A percentile compares a stretch with the other conserved stretches of the same genome.
phyloP scores from a whole-genome alignment of 2,888 invertebrate species.

The Leptopilina syphax region DNA sequence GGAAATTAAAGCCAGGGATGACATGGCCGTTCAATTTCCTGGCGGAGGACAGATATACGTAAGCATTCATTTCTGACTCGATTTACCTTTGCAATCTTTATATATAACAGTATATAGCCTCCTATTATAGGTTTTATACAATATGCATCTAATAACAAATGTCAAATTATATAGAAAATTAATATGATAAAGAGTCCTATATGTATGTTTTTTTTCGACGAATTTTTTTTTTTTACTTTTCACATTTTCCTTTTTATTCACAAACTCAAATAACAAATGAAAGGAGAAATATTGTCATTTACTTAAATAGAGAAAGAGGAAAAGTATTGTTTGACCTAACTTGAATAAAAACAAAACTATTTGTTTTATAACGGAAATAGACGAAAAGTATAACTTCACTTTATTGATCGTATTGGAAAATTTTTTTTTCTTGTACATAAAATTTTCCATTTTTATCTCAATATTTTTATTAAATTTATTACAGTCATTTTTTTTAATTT shows the following conservation, averaged over 20 bases:
- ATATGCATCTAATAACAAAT: background rate
- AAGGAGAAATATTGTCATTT: background rate
- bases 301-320: background rate
- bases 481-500: background rate
- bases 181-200: background rate
- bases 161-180: conserved; percentile 6
- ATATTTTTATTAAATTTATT: background rate
- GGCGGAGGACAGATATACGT: conserved; percentile 92
- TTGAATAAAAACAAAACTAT: background rate
- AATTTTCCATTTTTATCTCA: background rate
- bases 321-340: background rate
- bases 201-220: background rate
- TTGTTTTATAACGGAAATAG: background rate
- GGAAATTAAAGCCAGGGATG: conserved; percentile 85
- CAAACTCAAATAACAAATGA: background rate
- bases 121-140: background rate
- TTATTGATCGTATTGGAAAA: too few species aligned
- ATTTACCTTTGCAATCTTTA: conserved; percentile 13
- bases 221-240: background rate
- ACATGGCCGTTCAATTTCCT: conserved; percentile 88
- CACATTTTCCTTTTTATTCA: background rate
- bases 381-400: background rate
- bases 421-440: too few species aligned
- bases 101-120: background rate
- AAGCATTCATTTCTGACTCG: conserved; percentile 66